phyloP scores from a whole-genome alignment of 2,113 vertebrate genomes.

The Otolemur garnettii region DNA sequence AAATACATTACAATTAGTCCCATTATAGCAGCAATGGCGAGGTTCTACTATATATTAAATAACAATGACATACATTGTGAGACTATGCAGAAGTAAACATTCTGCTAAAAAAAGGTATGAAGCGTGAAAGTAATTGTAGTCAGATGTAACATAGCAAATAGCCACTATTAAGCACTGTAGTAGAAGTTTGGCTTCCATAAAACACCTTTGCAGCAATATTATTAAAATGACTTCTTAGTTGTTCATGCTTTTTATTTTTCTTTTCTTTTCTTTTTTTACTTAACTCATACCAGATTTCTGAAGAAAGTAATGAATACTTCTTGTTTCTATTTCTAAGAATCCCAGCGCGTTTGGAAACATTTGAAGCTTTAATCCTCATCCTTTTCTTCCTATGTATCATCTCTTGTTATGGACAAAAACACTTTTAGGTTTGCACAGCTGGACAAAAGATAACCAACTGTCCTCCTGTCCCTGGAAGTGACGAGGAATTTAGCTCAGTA shows the following conservation, averaged over 20 bases:
- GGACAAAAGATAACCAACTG: not conserved
- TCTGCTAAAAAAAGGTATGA: not conserved
- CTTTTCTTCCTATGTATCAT: not conserved
- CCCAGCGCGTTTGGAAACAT: not conserved
- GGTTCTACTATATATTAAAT: not conserved
- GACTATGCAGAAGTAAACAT: not conserved
- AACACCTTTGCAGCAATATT: not conserved
- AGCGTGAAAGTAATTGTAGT: not conserved
- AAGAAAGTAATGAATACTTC: slow-evolving; percentile 5
- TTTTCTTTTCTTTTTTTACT: not conserved
- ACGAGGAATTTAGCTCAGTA: not conserved
- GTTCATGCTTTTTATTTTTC: not conserved
- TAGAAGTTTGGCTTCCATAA: not conserved
- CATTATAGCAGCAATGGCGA: not conserved
- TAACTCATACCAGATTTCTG: slow-evolving; percentile 1
- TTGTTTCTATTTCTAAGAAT: slow-evolving; percentile 63
- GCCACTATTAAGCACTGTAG: not conserved
- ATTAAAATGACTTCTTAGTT: not conserved
- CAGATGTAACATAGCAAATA: not conserved
- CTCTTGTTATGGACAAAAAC: not conserved
- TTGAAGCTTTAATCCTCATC: not conserved
- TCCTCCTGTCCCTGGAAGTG: not conserved
- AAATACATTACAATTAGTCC: not conserved
- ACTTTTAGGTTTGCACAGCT: not conserved
- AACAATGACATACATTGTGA: not conserved